phyloP scores from a whole-genome alignment of 2,113 vertebrate species.

The Pomatostomus ruficeps region DNA sequence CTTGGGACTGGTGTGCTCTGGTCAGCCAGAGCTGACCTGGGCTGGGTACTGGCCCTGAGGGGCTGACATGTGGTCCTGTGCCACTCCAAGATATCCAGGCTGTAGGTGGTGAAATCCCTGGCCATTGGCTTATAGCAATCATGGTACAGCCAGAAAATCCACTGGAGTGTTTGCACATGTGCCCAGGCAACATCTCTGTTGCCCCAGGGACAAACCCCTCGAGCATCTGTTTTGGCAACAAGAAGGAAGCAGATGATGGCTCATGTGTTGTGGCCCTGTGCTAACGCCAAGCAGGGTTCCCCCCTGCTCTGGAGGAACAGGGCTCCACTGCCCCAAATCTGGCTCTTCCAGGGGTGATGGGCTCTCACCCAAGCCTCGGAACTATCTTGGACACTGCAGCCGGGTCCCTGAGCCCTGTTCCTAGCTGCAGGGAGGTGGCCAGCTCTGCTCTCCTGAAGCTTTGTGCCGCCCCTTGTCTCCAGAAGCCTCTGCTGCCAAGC shows the following conservation, averaged over 20 bases:
- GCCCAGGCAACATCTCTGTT: not conserved
- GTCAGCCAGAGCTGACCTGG: fast-evolving
- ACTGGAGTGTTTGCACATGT: not conserved
- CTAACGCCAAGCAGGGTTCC: fast-evolving
- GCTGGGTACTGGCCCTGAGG: not conserved
- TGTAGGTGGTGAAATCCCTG: not conserved
- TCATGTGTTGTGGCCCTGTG: fast-evolving
- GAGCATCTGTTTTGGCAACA: not conserved
- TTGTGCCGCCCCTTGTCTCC: not conserved
- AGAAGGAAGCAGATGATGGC: not conserved
- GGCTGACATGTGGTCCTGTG: not conserved
- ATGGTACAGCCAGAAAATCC: not conserved
- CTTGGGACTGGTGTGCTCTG: not conserved
- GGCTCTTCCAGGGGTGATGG: fast-evolving
- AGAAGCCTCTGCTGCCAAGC: not conserved
- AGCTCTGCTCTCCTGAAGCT: not conserved
- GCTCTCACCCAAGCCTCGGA: not conserved
- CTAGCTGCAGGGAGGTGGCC: not conserved
- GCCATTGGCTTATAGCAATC: not conserved
- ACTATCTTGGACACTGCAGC: not conserved
- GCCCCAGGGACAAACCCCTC: fast-evolving
- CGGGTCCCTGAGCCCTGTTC: not conserved
- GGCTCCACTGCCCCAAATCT: not conserved
- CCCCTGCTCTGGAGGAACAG: not conserved
- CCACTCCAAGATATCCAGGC: not conserved